A percentile compares a stretch with the other conserved stretches of the same genome.
These are phyloP conservation scores for Amazonetta brasiliensis DNA, from an alignment of 2,797 vertebrate species.

Conservation along the genomic window DNA sequence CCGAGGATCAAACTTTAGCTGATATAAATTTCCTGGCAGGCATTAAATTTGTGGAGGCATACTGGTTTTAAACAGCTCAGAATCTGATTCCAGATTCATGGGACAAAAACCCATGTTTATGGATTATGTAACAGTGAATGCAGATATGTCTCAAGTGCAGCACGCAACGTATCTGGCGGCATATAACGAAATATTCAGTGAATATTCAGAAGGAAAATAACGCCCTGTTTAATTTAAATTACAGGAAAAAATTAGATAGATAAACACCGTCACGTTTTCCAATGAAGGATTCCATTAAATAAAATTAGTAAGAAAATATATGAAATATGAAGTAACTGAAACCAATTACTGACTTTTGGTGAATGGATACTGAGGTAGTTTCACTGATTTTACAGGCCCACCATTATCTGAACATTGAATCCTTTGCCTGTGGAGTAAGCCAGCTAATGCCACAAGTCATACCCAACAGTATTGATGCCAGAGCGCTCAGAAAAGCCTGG, in stretches of 20 bases:
- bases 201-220: slow-evolving; percentile 10
- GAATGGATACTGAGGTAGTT: background rate
- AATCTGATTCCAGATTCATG: slow-evolving; percentile 3
- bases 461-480: background rate
- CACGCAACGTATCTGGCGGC: background rate
- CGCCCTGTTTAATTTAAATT: background rate
- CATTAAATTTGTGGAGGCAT: slow-evolving; percentile 33
- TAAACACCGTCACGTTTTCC: background rate
- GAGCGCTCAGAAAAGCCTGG: background rate
- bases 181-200: background rate
- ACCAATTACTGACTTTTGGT: background rate
- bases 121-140: slow-evolving; percentile 43
- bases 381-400: background rate
- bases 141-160: background rate
- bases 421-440: background rate
- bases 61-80: background rate
- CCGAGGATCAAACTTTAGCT: slow-evolving; percentile 4
- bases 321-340: background rate
- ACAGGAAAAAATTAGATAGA: background rate
- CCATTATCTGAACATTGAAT: background rate
- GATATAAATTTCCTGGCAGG: slow-evolving; percentile 28
- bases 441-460: background rate
- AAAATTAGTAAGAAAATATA: background rate
- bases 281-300: background rate
- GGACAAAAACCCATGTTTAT: background rate